Base-by-base conservation (phyloP, 2,888 invertebrate genomes). In the Zygaena filipendulae region DNA sequence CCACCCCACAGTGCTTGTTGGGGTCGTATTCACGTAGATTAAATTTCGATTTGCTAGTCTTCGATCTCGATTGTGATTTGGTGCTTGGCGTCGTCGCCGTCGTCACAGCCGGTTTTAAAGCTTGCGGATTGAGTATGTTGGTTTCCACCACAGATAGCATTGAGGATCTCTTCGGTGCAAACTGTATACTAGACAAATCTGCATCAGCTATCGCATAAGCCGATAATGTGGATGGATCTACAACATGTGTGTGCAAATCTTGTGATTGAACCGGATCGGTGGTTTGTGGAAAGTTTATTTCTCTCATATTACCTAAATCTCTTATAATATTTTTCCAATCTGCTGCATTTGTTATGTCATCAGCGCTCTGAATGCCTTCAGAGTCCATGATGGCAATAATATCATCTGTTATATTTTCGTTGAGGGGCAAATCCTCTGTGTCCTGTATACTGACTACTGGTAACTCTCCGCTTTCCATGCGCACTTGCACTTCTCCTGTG, bases 1-100 rank as follows among this genome's bases (percentile, higher is more conserved):
- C 67, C 9, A 92, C 92, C 2, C 92, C 93, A 59, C 92, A 92
- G 56, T 92, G 92, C 42, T 88, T 85, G 56, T 92, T 88, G 10
- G 92, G 87, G 61, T 92, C 90, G 66, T 89, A 92, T 54, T 90
- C 88, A 35, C 90, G 80, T 38, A 82, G 74, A 41, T 66, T 69
- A 43, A 71, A 69, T 47, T 79, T 80, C 33, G 68, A 62, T 47
- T 77, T 79, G 47, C 59, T 62, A 18, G 66, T 49, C 45, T 67
- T 75, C 13, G 59, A 52, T 37, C 63, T 58, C 18, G 58, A 56
- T 28, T 50, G 43, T 21, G 60, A 47, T 38, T 60, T 68, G 7
- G 61, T 58, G 3, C 56, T 57, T 9, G 59, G 58, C 33, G 45
- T 57, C 6, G 67, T 67, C 26, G 54, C 38, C 8, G 57, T 50